Evolutionary conservation across 2,113 vertebrate genomes (phyloP).

Genomic region (Atherinomorus stipes): DNA sequence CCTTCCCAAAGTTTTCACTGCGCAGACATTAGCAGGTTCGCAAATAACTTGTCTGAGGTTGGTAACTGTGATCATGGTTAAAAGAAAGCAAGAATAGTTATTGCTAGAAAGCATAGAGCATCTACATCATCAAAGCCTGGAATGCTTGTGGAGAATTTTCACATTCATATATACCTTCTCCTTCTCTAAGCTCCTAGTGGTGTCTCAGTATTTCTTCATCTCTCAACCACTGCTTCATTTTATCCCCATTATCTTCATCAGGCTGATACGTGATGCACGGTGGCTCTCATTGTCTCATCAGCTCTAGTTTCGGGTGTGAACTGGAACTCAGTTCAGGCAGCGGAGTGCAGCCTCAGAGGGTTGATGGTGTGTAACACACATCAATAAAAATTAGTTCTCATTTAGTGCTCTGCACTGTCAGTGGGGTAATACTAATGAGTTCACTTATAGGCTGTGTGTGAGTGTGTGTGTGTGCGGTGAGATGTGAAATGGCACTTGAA

Average conservation of each 20-base stretch:
- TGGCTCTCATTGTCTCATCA: background rate
- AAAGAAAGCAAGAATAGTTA: too few relatives aligned
- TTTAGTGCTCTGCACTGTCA: slow-evolving; percentile 40
- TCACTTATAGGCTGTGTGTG: slow-evolving; percentile 6
- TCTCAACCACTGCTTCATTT: slow-evolving; percentile 5
- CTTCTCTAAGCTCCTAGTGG: background rate
- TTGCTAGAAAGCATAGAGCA: too few relatives aligned
- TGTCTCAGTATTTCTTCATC: background rate
- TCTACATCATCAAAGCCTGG: background rate
- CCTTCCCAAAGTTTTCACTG: too few relatives aligned
- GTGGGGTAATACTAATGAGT: slow-evolving; percentile 42
- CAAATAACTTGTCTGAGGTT: too few relatives aligned
- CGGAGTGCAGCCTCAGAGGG: slow-evolving; percentile 33
- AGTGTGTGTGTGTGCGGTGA: slow-evolving; percentile 3
- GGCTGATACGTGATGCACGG: too few relatives aligned
- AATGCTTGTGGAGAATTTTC: too few relatives aligned
- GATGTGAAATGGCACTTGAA: slow-evolving; percentile 10
- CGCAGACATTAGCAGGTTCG: too few relatives aligned
- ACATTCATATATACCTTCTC: too few relatives aligned
- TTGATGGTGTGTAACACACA: slow-evolving; percentile 16
- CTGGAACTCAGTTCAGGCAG: slow-evolving; percentile 20
- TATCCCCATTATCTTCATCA: background rate
- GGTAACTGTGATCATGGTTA: too few relatives aligned
- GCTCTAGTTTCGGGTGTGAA: slow-evolving; percentile 28
- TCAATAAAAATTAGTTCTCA: slow-evolving; percentile 49